phyloP scores from a whole-genome alignment of 2,113 vertebrate species.

The Rhinolophus ferrumequinum region DNA sequence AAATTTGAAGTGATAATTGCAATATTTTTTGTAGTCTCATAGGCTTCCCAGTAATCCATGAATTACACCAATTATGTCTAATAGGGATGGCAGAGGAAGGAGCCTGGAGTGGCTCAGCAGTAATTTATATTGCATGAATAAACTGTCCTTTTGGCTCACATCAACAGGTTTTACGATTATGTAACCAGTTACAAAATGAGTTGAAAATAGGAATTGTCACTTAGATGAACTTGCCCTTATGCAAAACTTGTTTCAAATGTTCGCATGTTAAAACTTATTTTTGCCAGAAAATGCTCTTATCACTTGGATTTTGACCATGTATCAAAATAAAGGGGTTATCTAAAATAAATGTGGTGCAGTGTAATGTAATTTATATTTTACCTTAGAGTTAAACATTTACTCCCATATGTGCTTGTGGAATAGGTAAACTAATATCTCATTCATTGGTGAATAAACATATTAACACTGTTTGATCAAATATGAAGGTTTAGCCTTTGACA shows the following conservation, averaged over 20 bases:
- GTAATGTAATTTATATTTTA: neutral
- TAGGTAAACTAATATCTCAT: neutral
- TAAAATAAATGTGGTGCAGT: neutral
- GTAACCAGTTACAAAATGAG: constrained; percentile 55
- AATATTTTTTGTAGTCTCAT: constrained; percentile 62
- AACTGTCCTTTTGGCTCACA: constrained; percentile 52
- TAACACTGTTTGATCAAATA: neutral
- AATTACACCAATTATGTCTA: constrained; percentile 74
- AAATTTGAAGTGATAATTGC: constrained; percentile 65
- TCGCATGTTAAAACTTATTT: constrained; percentile 7
- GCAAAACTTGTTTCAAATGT: neutral
- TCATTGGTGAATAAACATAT: neutral
- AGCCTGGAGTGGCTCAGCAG: constrained; percentile 64
- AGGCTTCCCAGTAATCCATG: constrained; percentile 41
- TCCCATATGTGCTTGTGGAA: neutral
- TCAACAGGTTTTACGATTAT: constrained; percentile 56
- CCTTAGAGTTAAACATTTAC: neutral
- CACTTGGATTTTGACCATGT: neutral
- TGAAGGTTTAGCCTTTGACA: neutral
- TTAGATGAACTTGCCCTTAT: constrained; percentile 22
- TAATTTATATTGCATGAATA: constrained; percentile 69
- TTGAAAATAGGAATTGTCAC: constrained; percentile 52
- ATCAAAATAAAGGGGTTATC: neutral
- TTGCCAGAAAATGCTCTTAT: neutral
- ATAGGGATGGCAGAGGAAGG: constrained; percentile 49